Evolutionary conservation across 1,140 invertebrate species (phyloP), one percentile per base, ranked within the genome.

Genomic region (Papilio aristodemus): DNA sequence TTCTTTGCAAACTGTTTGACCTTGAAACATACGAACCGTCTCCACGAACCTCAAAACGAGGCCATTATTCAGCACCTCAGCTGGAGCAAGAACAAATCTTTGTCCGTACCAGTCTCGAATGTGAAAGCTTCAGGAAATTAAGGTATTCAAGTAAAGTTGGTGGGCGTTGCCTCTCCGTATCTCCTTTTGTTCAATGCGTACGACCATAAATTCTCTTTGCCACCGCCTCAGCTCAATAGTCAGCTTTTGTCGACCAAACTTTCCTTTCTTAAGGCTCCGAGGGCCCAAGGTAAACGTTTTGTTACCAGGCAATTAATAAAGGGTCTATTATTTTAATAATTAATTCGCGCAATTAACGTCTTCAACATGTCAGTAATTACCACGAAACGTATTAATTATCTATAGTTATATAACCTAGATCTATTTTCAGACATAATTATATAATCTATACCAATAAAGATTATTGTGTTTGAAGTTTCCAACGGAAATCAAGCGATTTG

Each of bases 341-440:
- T 85, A 85, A 85, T 87, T 75, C 70, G 37, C 71, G 69, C 75
- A 80, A 79, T 83, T 86, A 85, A 71, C 75, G 80, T 82, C 80
- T 70, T 80, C 66, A 63, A 57, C 80, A 82, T 66, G 68, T 71
- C 50, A 39, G 58, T 39, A 39, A 32, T 37, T 36, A 38, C 19
- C 19, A 39, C 4, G 27, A 62, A 62, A 38, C 36, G 27, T 62
- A 54, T 13, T 54, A 13, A 54, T 54, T 13, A 54, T 22, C 11
- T 6, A 2, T 2, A 10, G 43, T 46, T 10, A 46, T 39, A 38
- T 38, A n/a, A n/a, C n/a, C n/a, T n/a, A n/a, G n/a, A n/a, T n/a
- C n/a, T n/a, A n/a, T n/a, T n/a, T n/a, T n/a, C n/a, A n/a, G n/a
- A n/a, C n/a, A n/a, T n/a, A n/a, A n/a, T n/a, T n/a, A n/a, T n/a